Base-by-base conservation (phyloP, 2,888 invertebrate species). In the Plusia festucae region DNA sequence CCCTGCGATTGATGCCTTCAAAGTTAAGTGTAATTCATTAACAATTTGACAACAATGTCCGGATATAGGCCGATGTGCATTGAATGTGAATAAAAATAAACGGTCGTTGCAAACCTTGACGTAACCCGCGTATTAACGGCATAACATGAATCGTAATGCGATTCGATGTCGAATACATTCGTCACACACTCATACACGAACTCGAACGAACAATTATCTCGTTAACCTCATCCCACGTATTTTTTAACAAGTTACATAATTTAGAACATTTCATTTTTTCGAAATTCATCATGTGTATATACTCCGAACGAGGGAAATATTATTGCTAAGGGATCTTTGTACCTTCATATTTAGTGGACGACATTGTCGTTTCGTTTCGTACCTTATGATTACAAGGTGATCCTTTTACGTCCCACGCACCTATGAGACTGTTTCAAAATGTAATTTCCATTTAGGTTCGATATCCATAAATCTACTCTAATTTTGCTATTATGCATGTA, bases 111-210 rank as follows among this genome's bases (percentile, higher is more conserved):
- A 71, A 78, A 71, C 68, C 72, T 74, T 74, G 79, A 82, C 77
- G 79, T 81, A 76, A 82, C 73, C 78, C 69, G 71, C 66, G 70
- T 49, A 66, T 69, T 76, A 79, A 80, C 70, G 79, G 76, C 79
- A 77, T 76, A 66, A 76, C 60, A 68, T 78, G 70, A 70, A 75
- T 73, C 66, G 79, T 74, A 76, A 82, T 73, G 65, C 58, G 57
- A 73, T 69, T 65, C 66, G 62, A 59, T 64, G 78, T 57, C 63
- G 62, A 81, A 76, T 66, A 69, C 65, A 62, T 68, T 68, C 56
- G 60, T 72, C 75, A 70, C 67, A 62, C 68, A 70, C 63, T 69
- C 63, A 64, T 59, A 32, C 30, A 22, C 8, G 15, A 11, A 49
- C 27, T 53, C 24, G 27, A 27, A 27, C 54, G 49, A 49, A 20